Evolutionary conservation across 2,888 invertebrate species (phyloP).

Genomic region (Drosophila ezoana): DNA sequence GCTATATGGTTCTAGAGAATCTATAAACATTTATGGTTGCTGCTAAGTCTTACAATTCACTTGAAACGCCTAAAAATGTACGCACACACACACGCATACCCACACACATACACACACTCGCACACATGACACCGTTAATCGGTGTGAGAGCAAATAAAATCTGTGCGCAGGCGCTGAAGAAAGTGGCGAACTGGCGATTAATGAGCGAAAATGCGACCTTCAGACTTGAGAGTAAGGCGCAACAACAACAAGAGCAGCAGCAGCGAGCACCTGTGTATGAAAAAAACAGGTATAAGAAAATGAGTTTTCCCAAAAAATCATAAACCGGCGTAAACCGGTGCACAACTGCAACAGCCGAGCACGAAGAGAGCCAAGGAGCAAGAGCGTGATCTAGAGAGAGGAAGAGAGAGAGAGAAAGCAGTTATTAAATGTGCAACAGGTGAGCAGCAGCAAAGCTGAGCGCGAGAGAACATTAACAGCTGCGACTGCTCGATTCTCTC

Average conservation of each 20-base stretch:
- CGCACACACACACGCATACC: constrained; percentile 1
- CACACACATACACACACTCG: background rate
- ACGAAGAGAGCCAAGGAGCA: constrained; percentile 10
- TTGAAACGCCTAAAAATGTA: constrained; percentile 36
- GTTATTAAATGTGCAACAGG: constrained; percentile 42
- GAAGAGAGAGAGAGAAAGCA: constrained; percentile 22
- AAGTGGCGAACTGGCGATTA: constrained; percentile 68
- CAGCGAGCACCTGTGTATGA: constrained; percentile 40
- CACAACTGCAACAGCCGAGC: constrained; percentile 44
- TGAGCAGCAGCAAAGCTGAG: constrained; percentile 46
- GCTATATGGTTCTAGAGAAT: constrained; percentile 34
- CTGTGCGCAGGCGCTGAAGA: constrained; percentile 64
- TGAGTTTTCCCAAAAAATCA: constrained; percentile 66
- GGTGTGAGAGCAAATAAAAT: constrained; percentile 35
- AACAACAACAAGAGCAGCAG: constrained; percentile 19
- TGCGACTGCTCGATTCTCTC: background rate
- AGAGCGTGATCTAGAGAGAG: constrained; percentile 12
- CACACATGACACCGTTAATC: constrained; percentile 40
- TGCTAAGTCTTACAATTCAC: constrained; percentile 44
- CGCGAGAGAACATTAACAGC: background rate
- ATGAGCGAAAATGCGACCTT: constrained; percentile 78
- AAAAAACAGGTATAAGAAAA: constrained; percentile 66
- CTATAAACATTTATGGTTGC: constrained; percentile 30
- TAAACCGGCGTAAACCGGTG: constrained; percentile 67
- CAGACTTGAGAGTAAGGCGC: constrained; percentile 48